Conservation (phyloP, 2,797 vertebrate genomes). For the Anomalospiza imberbis region DNA sequence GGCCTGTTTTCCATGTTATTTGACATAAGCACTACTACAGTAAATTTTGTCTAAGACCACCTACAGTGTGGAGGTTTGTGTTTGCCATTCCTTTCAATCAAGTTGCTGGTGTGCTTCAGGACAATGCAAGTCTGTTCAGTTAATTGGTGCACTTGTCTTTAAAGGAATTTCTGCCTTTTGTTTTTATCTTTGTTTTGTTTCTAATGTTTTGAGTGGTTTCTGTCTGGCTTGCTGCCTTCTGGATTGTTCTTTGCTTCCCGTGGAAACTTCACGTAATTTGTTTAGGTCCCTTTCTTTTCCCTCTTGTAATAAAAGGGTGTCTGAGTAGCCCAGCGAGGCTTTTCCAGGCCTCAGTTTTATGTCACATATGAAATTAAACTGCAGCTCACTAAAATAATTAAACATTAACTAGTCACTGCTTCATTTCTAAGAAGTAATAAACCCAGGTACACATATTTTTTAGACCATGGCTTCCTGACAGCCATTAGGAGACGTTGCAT, state of each 20-base stretch:
- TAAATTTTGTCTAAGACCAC: not conserved
- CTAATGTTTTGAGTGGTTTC: not conserved
- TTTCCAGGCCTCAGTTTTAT: not conserved
- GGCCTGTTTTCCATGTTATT: not conserved
- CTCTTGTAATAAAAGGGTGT: not conserved
- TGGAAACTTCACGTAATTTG: conserved; percentile 11
- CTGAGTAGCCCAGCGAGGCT: not conserved
- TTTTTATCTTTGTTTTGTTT: conserved; percentile 12
- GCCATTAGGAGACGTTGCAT: not conserved
- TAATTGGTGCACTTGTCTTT: not conserved
- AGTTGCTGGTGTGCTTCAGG: not conserved
- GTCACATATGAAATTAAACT: not conserved
- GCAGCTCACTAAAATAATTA: not conserved
- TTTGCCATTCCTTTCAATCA: not conserved
- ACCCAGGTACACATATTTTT: not conserved
- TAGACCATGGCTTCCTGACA: not conserved
- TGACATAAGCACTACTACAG: not conserved
- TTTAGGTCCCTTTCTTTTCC: conserved; percentile 21
- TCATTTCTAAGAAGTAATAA: not conserved
- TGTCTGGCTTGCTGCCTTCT: conserved; percentile 14
- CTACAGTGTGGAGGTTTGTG: not conserved
- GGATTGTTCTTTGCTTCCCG: conserved; percentile 32
- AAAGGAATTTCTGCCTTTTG: not conserved
- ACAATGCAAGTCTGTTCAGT: not conserved
- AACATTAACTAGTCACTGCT: not conserved